Conservation (phyloP, 1,140 invertebrate species). For the Kradibia gibbosae region DNA sequence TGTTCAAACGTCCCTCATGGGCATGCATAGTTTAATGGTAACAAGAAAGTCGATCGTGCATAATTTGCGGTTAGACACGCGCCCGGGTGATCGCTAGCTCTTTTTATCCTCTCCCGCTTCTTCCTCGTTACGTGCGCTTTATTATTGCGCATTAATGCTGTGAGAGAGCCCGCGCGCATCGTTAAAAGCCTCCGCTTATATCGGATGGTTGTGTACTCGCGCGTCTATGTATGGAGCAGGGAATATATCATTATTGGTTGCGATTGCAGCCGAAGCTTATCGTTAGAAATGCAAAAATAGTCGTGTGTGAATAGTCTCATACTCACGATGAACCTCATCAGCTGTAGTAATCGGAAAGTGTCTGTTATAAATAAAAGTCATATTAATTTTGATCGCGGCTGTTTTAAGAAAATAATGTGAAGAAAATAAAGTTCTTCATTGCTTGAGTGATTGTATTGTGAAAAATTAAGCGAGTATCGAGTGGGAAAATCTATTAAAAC, state of each 20-base stretch:
- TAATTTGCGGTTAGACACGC: conserved; percentile 28
- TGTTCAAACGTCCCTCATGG: neutral
- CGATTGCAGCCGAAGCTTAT: neutral
- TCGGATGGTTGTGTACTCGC: neutral
- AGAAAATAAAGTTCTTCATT: too few species aligned
- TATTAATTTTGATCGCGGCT: too few species aligned
- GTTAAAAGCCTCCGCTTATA: neutral
- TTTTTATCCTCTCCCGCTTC: neutral
- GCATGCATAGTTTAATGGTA: conserved; percentile 25
- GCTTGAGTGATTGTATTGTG: too few species aligned
- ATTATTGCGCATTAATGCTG: conserved; percentile 1
- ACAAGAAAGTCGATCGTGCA: conserved; percentile 37
- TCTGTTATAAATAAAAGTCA: neutral
- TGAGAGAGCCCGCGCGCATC: neutral
- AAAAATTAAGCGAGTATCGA: too few species aligned
- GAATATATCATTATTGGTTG: neutral
- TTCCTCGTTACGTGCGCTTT: neutral
- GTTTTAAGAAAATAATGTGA: too few species aligned
- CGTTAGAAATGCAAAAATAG: neutral
- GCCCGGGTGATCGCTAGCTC: neutral
- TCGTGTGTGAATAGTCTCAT: too few species aligned
- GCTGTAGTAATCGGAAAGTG: neutral
- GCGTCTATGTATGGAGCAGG: too few species aligned
- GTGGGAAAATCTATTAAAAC: too few species aligned
- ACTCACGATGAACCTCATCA: neutral